Evolutionary conservation across 2,797 vertebrate genomes (phyloP).

Genomic region (Ctenopoma multispine): DNA sequence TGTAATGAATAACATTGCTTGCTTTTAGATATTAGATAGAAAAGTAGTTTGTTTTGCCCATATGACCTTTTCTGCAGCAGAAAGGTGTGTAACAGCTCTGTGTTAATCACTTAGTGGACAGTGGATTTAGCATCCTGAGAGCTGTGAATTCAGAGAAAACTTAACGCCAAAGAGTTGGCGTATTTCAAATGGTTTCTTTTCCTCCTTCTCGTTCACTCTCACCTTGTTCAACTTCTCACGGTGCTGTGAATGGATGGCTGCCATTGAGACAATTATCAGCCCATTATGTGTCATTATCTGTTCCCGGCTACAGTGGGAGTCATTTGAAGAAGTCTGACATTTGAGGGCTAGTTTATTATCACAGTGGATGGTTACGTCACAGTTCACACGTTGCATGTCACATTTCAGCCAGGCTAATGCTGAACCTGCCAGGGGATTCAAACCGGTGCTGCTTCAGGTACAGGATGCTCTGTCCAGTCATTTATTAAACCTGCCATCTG

Average conservation of each 20-base stretch:
- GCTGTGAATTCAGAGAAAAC: neutral
- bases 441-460: conserved; percentile 2
- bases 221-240: neutral
- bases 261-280: conserved; percentile 25
- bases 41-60: no score
- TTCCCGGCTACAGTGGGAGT: conserved; percentile 36
- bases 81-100: no score
- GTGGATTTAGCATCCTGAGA: no score
- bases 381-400: neutral
- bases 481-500: conserved; percentile 34
- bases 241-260: neutral
- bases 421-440: neutral
- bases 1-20: no score
- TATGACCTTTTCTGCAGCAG: no score
- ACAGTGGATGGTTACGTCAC: neutral
- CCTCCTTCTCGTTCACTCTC: neutral
- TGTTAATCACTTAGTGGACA: no score
- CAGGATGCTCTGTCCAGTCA: neutral
- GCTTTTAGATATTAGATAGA: no score
- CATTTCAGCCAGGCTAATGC: neutral
- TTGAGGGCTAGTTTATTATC: conserved; percentile 7
- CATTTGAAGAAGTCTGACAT: conserved; percentile 7
- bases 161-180: neutral
- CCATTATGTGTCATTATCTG: conserved; percentile 48
- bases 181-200: neutral